A percentile compares a stretch with the other conserved stretches of the same genome.
phyloP scores from a whole-genome alignment of 2,888 invertebrate species.

The Rhogogaster chlorosoma region DNA sequence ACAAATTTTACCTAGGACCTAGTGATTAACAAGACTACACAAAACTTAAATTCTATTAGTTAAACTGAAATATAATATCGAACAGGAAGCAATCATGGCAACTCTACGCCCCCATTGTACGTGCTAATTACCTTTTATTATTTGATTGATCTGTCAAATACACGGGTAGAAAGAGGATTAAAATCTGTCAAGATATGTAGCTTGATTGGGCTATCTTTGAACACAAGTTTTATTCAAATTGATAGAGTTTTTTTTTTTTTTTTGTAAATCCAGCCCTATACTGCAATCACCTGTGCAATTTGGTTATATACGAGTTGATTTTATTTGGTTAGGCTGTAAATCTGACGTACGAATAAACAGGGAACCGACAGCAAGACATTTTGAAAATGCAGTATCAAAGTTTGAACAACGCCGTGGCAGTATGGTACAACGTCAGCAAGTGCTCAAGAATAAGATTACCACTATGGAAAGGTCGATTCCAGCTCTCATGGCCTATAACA shows the following conservation, averaged over 20 bases:
- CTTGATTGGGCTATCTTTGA: background rate
- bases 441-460: slow-evolving; percentile 66
- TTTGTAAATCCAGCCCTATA: background rate
- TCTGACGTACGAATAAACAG: slow-evolving; percentile 55
- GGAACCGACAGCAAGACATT: slow-evolving; percentile 53
- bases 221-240: background rate
- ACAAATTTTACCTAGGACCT: slow-evolving; percentile 15
- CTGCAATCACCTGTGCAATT: background rate
- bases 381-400: slow-evolving; percentile 61
- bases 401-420: slow-evolving; percentile 66
- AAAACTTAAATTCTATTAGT: slow-evolving; percentile 1
- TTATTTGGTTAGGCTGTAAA: slow-evolving; percentile 56
- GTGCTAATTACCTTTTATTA: background rate
- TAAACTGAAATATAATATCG: background rate
- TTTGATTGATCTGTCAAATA: background rate
- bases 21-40: background rate
- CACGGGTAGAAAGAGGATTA: background rate
- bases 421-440: slow-evolving; percentile 64
- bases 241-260: background rate
- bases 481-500: slow-evolving; percentile 69
- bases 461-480: slow-evolving; percentile 73
- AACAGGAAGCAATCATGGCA: slow-evolving; percentile 21
- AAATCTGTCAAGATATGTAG: background rate
- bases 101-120: slow-evolving; percentile 17
- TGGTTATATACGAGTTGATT: background rate